Conservation (phyloP, 2,888 invertebrate genomes). For the Agonopterix arenella region DNA sequence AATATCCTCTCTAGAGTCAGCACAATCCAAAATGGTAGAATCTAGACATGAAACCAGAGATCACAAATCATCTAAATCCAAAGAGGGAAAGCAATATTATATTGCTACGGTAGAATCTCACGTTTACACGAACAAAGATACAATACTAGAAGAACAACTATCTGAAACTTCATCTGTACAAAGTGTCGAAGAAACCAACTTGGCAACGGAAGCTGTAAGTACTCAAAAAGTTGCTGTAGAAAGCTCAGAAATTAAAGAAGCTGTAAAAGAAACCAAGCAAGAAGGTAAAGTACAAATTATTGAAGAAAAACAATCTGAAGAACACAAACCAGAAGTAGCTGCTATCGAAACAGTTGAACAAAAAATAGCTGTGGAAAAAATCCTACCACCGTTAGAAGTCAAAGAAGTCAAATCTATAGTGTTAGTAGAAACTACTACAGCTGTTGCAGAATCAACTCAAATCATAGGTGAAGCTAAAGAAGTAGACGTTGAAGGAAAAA, state of each 20-base stretch:
- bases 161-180: slow-evolving; percentile 32
- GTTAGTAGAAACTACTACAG: too few species aligned
- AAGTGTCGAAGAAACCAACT: slow-evolving; percentile 30
- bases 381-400: too few species aligned
- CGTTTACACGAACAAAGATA: slow-evolving; percentile 59
- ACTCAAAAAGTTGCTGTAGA: slow-evolving; percentile 26
- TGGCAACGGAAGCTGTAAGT: slow-evolving; percentile 15
- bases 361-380: too few species aligned
- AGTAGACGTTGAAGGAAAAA: neutral
- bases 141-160: slow-evolving; percentile 44
- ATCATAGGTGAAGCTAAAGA: too few species aligned
- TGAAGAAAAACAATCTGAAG: neutral
- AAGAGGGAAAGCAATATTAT: slow-evolving; percentile 45
- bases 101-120: slow-evolving; percentile 64
- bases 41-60: slow-evolving; percentile 24
- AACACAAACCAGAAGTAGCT: slow-evolving; percentile 9
- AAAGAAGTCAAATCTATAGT: too few species aligned
- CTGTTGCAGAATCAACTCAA: too few species aligned
- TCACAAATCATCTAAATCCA: slow-evolving; percentile 18
- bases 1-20: slow-evolving; percentile 18
- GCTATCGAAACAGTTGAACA: slow-evolving; percentile 3
- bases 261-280: slow-evolving; percentile 21
- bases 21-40: slow-evolving; percentile 26
- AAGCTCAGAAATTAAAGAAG: slow-evolving; percentile 15
- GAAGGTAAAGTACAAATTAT: slow-evolving; percentile 8